Evolutionary conservation across 2,888 invertebrate genomes (phyloP).

Genomic region (Apamea monoglypha): DNA sequence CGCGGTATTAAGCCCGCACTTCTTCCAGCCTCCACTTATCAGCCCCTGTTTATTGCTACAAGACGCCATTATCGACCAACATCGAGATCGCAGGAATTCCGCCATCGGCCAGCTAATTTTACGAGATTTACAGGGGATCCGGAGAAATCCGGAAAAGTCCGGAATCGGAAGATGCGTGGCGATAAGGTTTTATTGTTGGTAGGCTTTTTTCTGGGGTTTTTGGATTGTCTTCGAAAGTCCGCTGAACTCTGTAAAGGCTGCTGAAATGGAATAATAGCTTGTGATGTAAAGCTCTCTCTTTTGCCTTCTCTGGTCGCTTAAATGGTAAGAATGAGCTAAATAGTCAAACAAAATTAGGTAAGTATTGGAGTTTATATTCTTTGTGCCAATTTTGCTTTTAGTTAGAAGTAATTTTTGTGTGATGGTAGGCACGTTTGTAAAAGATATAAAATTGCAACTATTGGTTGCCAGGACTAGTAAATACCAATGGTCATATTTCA

Average conservation of each 20-base stretch:
- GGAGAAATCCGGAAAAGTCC: slow-evolving; percentile 34
- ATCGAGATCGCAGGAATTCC: slow-evolving; percentile 59
- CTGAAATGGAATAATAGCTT: neutral
- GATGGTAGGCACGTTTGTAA: neutral
- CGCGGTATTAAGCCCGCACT: slow-evolving; percentile 60
- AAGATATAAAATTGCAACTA: neutral
- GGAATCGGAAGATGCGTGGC: slow-evolving; percentile 35
- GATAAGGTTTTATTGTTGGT: slow-evolving; percentile 62
- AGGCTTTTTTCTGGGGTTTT: slow-evolving; percentile 33
- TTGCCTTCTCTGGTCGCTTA: neutral
- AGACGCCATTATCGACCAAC: slow-evolving; percentile 77
- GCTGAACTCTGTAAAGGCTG: neutral
- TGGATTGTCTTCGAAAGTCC: slow-evolving; percentile 20
- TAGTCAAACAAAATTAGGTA: too few relatives aligned
- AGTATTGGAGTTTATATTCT: neutral
- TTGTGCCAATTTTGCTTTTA: neutral
- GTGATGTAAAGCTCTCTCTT: neutral
- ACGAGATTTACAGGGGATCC: slow-evolving; percentile 62
- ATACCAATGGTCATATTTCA: neutral
- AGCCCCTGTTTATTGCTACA: slow-evolving; percentile 76
- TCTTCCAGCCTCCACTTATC: slow-evolving; percentile 68
- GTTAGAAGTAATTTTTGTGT: neutral
- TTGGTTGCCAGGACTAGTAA: neutral
- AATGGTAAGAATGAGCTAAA: neutral
- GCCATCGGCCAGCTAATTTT: slow-evolving; percentile 61